Evolutionary conservation across 2,797 vertebrate species (phyloP).

Genomic region (Setipinna tenuifilis): DNA sequence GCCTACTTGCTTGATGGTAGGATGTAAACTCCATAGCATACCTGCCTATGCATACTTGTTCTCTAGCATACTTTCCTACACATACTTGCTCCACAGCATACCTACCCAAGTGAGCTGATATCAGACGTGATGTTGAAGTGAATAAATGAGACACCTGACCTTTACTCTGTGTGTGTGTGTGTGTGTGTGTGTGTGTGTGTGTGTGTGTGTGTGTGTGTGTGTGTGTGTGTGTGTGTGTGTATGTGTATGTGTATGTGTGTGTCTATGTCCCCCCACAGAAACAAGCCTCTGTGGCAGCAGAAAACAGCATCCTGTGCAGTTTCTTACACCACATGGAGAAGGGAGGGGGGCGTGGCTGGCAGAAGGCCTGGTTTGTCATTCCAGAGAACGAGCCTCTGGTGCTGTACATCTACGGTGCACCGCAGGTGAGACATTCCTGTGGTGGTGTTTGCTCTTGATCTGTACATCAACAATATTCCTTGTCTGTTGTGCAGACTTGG

Average conservation of each 20-base stretch:
- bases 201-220: too few species aligned
- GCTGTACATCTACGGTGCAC: conserved; percentile 90
- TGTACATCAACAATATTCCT: too few species aligned
- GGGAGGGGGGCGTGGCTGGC: conserved; percentile 84
- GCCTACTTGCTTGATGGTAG: too few species aligned
- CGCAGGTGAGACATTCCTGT: conserved; percentile 76
- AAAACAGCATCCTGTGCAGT: conserved; percentile 90
- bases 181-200: background rate
- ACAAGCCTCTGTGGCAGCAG: conserved; percentile 88
- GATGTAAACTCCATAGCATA: too few species aligned
- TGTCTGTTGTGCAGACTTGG: too few species aligned
- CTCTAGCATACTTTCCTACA: too few species aligned
- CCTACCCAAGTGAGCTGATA: background rate
- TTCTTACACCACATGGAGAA: conserved; percentile 92
- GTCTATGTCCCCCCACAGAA: conserved; percentile 74
- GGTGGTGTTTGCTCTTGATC: background rate
- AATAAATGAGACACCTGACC: background rate
- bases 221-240: conserved; percentile 3
- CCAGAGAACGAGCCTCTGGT: conserved; percentile 90
- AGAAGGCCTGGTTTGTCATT: conserved; percentile 90
- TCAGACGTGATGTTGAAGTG: background rate
- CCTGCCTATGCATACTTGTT: too few species aligned
- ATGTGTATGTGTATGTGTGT: conserved; percentile 12
- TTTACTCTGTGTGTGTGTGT: background rate
- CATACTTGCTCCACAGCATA: too few species aligned